These are phyloP conservation scores for Sarcophilus harrisii DNA, from an alignment of 2,797 vertebrate species.

Conservation along the genomic window DNA sequence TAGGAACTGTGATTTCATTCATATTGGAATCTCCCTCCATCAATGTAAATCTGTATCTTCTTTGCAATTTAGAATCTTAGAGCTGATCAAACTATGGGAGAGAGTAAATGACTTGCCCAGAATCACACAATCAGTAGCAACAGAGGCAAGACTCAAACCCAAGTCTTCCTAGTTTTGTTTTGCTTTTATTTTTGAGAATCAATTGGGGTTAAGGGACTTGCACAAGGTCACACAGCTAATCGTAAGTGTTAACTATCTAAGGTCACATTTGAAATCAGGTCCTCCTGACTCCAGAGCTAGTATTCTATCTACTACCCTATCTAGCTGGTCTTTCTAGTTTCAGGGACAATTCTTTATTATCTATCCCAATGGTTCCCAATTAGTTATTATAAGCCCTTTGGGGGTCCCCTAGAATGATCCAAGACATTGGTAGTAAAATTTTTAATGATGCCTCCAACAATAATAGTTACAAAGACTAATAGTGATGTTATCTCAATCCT, in stretches of 20 bases:
- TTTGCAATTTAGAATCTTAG: not conserved
- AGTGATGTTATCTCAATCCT: no score
- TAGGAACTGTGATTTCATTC: not conserved
- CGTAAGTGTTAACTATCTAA: no score
- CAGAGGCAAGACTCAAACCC: not conserved
- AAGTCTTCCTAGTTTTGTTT: not conserved
- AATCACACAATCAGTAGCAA: not conserved
- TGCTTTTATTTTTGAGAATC: no score
- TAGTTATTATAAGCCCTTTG: not conserved
- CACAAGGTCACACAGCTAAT: no score
- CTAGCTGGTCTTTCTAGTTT: not conserved
- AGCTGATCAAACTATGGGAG: not conserved
- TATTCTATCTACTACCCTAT: no score
- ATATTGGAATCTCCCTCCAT: not conserved
- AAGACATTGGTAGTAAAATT: not conserved
- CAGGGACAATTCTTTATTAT: not conserved
- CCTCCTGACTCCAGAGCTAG: no score
- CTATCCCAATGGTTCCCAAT: not conserved
- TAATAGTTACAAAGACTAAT: not conserved
- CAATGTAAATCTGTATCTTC: not conserved
- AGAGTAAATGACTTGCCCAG: not conserved
- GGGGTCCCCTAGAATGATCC: not conserved
- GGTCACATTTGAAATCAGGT: no score
- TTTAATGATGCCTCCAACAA: not conserved
- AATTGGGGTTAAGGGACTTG: no score